Evolutionary conservation across 2,797 vertebrate genomes (phyloP), one percentile per base, ranked within the genome.

Genomic region (Protosalanx chinensis): DNA sequence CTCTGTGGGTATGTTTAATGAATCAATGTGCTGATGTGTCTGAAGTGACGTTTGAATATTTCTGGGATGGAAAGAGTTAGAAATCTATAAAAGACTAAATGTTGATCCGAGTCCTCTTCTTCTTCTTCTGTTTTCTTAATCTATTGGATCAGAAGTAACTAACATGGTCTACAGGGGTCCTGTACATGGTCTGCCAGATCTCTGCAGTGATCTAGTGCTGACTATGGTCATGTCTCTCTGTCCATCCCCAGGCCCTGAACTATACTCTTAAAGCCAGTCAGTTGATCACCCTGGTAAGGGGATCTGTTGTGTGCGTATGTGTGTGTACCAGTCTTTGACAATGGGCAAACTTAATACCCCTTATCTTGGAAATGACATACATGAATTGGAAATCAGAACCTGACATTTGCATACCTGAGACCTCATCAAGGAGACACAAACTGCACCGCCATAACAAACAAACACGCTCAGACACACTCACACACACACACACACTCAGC

Each of bases 201-300:
- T 16, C 18, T 6, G 3, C 18, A 15, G 18, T 53, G 15, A 53
- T 53, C 51, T 53, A 4, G 18, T 53, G 15, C 4, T 53, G 3
- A 53, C 18, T 5, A 53, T 3, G 2, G 33, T n/a, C 16, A 74
- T 79, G 74, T 71, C 68, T 74, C 35, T 68, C 49, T 53, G 15
- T 70, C 60, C 71, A 32, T 63, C 61, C 33, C 70, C 37, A 61
- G 66, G 76, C 58, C 18, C 30, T 46, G 62, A 64, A 51, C 35
- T 74, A 46, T 63, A 68, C 49, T 68, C 33, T 74, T 74, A 64
- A n/a, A 29, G 65, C 64, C 30, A 72, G 29, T 71, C 35, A 79
- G 70, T 67, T 72, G 65, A 86, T 85, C 81, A 68, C 79, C 46
- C 76, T 72, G 68, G 74, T 66, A 77, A 72, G 69, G 77, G 33